Base-by-base conservation (phyloP, 2,797 vertebrate genomes). In the Lagodon rhomboides region DNA sequence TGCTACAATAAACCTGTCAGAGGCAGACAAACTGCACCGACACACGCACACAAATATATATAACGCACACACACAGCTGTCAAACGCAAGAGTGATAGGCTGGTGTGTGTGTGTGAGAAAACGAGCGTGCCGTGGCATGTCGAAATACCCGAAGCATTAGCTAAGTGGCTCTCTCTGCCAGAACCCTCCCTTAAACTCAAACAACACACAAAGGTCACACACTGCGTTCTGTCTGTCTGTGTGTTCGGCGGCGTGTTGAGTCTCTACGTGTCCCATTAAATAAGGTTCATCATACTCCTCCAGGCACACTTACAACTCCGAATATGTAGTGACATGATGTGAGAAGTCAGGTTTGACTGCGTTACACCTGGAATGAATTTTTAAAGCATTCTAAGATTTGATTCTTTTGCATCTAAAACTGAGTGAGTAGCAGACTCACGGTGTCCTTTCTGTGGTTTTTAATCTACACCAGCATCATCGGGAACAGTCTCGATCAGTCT, bases 1-100 rank as follows among this genome's bases (percentile, higher is more conserved):
- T 63, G 72, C 82, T 80, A 88, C 90, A 93, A 94, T 94, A 94
- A 94, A 94, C 87, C 94, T 93, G 94, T 94, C 94, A 90, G 67
- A 73, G 58, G 68, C 73, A 91, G 87, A 94, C 88, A 91, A 93
- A 94, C 71, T 73, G 56, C 79, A 56, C 55, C 27, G 11, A 60
- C 38, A 22, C 72, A 59, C 75, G 67, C 69, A 59, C 53, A 76
- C 82, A 58, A 22, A 47, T 51, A 55, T 58, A 62, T 63, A 71
- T 69, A 73, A 34, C 34, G 15, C 56, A 30, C 69, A 61, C 82
- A 85, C 78, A 83, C 73, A 87, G 58, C 80, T 92, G 90, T 91
- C 91, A 90, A 72, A 77, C 76, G 47, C 20, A 63, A 87, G 85
- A 87, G 71, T 77, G 89, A 92, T 90, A 75, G 86, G 56, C 4